phyloP scores from a whole-genome alignment of 2,888 invertebrate genomes.

The Dynastes grantii region DNA sequence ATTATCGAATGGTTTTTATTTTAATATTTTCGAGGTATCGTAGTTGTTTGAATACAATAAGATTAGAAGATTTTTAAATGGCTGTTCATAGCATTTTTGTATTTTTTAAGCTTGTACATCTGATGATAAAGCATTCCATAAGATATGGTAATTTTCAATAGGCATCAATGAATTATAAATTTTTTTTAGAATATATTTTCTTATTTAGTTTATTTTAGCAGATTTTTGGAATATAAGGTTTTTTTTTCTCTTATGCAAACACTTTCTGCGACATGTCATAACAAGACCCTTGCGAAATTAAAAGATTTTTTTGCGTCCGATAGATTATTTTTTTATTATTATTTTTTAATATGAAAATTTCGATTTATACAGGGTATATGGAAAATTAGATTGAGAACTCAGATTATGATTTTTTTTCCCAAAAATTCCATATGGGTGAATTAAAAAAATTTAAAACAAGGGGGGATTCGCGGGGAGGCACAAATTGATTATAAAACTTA shows the following conservation, averaged over 20 bases:
- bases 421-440: conserved; percentile 15
- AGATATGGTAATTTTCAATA: conserved; percentile 8
- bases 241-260: neutral
- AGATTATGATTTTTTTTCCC: conserved; percentile 30
- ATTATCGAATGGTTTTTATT: neutral
- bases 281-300: too few relatives aligned
- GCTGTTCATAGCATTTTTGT: conserved; percentile 21
- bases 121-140: conserved; percentile 14
- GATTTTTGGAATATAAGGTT: neutral
- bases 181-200: neutral
- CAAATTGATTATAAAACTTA: conserved; percentile 35
- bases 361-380: conserved; percentile 2
- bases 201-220: neutral
- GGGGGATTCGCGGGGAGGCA: conserved; percentile 6
- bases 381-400: conserved; percentile 1
- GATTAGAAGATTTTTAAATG: conserved; percentile 20
- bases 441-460: conserved; percentile 24
- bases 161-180: neutral
- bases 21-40: conserved; percentile 14
- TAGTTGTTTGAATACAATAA: neutral
- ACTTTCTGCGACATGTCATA: neutral
- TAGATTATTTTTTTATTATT: too few relatives aligned
- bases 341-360: too few relatives aligned
- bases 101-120: conserved; percentile 23
- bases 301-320: too few relatives aligned